These are phyloP conservation scores for Catostomus latipinnis DNA, from an alignment of 2,797 vertebrate species.

Conservation along the genomic window DNA sequence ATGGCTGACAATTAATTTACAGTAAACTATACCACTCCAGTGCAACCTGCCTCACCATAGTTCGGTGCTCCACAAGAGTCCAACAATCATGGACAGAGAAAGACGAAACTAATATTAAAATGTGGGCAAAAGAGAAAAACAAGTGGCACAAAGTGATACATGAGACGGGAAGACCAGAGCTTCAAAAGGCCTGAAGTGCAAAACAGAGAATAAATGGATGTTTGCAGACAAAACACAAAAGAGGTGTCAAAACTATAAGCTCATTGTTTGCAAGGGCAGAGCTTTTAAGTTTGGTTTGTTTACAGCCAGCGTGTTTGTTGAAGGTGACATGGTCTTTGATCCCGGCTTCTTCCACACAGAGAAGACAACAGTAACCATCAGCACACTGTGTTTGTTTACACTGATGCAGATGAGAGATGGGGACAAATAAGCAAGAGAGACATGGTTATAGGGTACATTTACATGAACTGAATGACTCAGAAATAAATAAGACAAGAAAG, in stretches of 20 bases:
- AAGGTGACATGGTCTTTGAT: constrained; percentile 40
- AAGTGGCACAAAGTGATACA: too few species aligned
- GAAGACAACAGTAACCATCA: constrained; percentile 30
- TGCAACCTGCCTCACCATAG: too few species aligned
- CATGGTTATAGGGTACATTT: not conserved
- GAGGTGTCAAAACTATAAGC: not conserved
- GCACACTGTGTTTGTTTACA: constrained; percentile 11
- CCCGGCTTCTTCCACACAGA: constrained; percentile 10
- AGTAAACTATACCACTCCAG: too few species aligned
- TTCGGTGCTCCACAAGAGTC: too few species aligned
- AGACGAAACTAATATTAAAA: too few species aligned
- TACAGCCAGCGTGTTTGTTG: constrained; percentile 9
- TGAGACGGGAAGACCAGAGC: too few species aligned
- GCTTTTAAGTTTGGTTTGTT: constrained; percentile 37
- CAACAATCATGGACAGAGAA: too few species aligned
- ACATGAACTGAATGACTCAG: not conserved
- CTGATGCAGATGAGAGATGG: not conserved
- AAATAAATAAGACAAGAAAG: constrained; percentile 12
- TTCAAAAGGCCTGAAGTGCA: too few species aligned
- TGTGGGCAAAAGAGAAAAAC: too few species aligned
- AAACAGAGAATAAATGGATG: too few species aligned
- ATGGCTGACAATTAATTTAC: too few species aligned
- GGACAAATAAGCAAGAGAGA: constrained; percentile 16
- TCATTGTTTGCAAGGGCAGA: constrained; percentile 15
- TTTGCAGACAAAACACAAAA: constrained; percentile 30